These are phyloP conservation scores for Eupithecia exiguata DNA, from an alignment of 2,888 invertebrate species.

Conservation along the genomic window DNA sequence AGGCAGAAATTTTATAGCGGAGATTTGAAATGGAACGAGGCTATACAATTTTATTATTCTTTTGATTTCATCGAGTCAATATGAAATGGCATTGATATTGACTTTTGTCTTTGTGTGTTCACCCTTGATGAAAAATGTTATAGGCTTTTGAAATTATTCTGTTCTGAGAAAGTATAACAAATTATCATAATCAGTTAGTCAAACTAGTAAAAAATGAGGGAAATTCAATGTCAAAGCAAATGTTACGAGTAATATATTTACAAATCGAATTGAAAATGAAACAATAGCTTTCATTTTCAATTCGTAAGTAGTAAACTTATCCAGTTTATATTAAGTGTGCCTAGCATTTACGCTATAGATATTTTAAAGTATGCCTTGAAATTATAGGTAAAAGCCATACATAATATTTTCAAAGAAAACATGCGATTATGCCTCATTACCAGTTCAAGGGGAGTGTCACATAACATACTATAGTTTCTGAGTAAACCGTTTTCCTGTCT, in stretches of 20 bases:
- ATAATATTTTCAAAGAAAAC: constrained; percentile 2
- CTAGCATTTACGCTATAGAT: neutral
- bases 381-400: neutral
- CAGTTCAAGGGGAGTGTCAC: constrained; percentile 26
- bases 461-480: constrained; percentile 16
- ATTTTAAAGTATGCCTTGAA: neutral
- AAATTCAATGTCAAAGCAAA: neutral
- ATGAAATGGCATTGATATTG: constrained; percentile 7
- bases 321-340: neutral
- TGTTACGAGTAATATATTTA: neutral
- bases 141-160: neutral
- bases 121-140: constrained; percentile 3
- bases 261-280: neutral
- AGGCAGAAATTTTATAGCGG: constrained; percentile 13
- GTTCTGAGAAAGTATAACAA: neutral
- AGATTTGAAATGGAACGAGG: constrained; percentile 2
- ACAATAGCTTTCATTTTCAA: no score
- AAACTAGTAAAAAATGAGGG: neutral
- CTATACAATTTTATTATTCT: constrained; percentile 12
- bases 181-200: neutral
- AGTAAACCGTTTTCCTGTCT: constrained; percentile 35
- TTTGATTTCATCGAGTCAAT: constrained; percentile 13
- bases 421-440: constrained; percentile 2
- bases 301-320: neutral
- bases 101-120: constrained; percentile 1